Percentiles rank a stretch among this genome's conserved stretches.
These are phyloP conservation scores for Euzophera pinguis DNA, from an alignment of 2,888 invertebrate species.

Conservation along the genomic window DNA sequence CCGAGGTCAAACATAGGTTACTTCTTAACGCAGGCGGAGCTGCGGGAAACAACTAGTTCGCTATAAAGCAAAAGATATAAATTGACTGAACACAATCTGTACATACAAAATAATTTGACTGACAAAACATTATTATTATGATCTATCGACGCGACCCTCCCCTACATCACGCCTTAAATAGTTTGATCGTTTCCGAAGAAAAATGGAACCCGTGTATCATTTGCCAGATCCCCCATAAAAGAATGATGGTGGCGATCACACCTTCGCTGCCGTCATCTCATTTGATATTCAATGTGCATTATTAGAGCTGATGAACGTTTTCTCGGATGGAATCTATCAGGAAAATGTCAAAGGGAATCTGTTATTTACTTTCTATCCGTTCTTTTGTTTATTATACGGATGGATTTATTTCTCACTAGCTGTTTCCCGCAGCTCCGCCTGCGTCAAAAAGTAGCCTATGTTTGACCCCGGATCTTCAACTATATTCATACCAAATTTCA, in stretches of 20 bases:
- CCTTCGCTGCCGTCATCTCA: constrained; percentile 29
- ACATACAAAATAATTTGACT: not conserved
- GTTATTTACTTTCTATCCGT: too few species aligned
- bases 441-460: too few species aligned
- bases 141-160: constrained; percentile 4
- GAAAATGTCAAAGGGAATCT: not conserved
- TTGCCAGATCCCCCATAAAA: constrained; percentile 30
- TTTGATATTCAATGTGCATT: constrained; percentile 40
- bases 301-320: constrained; percentile 21
- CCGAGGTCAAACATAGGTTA: too few species aligned
- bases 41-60: too few species aligned
- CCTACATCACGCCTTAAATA: constrained; percentile 18
- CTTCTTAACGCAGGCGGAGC: too few species aligned
- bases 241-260: constrained; percentile 34
- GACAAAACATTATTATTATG: not conserved
- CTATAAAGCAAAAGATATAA: not conserved
- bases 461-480: too few species aligned
- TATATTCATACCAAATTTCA: too few species aligned
- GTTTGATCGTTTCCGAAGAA: constrained; percentile 31
- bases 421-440: too few species aligned
- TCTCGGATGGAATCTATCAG: constrained; percentile 9
- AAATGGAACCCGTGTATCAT: constrained; percentile 29
- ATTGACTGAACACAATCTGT: too few species aligned
- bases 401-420: too few species aligned
- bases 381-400: too few species aligned